These are phyloP conservation scores for Cyprinodon diabolis DNA, from an alignment of 2,797 vertebrate species.

Conservation along the genomic window DNA sequence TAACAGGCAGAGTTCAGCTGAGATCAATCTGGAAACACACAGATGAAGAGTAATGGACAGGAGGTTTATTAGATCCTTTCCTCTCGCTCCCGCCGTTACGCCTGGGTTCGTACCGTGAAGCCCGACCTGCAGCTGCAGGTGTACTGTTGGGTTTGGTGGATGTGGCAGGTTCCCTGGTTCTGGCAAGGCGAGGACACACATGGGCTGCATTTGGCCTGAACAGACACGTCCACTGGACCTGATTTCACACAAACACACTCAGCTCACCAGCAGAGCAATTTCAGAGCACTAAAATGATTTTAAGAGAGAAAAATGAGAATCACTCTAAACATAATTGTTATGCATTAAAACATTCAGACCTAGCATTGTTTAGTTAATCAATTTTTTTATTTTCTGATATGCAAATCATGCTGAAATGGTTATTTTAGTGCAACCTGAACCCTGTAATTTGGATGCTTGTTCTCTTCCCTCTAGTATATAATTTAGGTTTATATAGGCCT, in stretches of 20 bases:
- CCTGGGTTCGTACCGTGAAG: constrained; percentile 80
- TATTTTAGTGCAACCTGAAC: not conserved
- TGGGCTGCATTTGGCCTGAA: constrained; percentile 90
- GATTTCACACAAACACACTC: constrained; percentile 22
- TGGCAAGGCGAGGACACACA: constrained; percentile 87
- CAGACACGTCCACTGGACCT: constrained; percentile 74
- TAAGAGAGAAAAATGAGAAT: not conserved
- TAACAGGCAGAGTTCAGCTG: too few relatives aligned
- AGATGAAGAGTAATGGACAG: constrained; percentile 20
- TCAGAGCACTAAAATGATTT: not conserved
- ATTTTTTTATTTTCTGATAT: not conserved
- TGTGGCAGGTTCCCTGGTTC: constrained; percentile 85
- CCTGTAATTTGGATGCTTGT: not conserved
- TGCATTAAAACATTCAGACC: not conserved
- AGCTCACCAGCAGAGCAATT: not conserved
- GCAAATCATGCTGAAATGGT: constrained; percentile 1
- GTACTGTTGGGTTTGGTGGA: constrained; percentile 77
- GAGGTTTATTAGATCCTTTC: not conserved
- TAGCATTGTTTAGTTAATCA: constrained; percentile 1
- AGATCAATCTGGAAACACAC: constrained; percentile 23
- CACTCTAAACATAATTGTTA: not conserved
- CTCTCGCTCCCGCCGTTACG: not conserved
- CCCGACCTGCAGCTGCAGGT: constrained; percentile 80
- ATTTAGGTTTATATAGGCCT: not conserved
- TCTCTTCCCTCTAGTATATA: not conserved